Percentiles rank a stretch among this genome's conserved stretches.
phyloP scores from a whole-genome alignment of 2,113 vertebrate species.

The Sitta europaea region DNA sequence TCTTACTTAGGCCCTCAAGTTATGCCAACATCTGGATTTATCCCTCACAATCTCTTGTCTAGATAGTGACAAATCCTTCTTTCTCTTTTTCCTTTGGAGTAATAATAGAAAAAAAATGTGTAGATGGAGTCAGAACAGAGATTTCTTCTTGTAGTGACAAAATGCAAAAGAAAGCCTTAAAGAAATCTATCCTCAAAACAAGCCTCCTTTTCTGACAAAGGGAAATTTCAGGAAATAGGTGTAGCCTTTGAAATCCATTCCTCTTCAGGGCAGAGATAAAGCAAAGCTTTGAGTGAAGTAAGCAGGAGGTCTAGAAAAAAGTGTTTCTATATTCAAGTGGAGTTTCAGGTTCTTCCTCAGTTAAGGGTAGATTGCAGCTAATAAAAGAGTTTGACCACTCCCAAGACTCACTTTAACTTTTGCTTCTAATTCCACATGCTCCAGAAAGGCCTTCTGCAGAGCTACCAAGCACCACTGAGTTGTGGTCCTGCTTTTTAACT shows the following conservation, averaged over 20 bases:
- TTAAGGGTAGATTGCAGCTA: not conserved
- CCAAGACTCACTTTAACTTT: not conserved
- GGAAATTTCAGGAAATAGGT: not conserved
- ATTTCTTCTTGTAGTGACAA: not conserved
- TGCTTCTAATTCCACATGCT: not conserved
- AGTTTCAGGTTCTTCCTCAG: not conserved
- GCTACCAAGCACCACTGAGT: not conserved
- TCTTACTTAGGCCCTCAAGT: not conserved
- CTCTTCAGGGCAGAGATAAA: not conserved
- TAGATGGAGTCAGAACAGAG: not conserved
- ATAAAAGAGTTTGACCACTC: not conserved
- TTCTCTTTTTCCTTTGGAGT: not conserved
- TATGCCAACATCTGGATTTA: not conserved
- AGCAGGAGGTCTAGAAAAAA: not conserved
- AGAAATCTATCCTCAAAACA: not conserved
- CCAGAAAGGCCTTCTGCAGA: not conserved
- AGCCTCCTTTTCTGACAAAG: not conserved
- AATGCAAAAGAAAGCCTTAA: not conserved
- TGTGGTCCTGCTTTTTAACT: not conserved
- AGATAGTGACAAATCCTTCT: not conserved
- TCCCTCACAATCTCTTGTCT: not conserved
- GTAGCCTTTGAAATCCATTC: not conserved
- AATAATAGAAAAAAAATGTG: not conserved
- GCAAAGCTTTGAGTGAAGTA: not conserved
- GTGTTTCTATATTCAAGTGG: not conserved